Conservation (phyloP, 2,888 invertebrate genomes). For the Orthosia gracilis region DNA sequence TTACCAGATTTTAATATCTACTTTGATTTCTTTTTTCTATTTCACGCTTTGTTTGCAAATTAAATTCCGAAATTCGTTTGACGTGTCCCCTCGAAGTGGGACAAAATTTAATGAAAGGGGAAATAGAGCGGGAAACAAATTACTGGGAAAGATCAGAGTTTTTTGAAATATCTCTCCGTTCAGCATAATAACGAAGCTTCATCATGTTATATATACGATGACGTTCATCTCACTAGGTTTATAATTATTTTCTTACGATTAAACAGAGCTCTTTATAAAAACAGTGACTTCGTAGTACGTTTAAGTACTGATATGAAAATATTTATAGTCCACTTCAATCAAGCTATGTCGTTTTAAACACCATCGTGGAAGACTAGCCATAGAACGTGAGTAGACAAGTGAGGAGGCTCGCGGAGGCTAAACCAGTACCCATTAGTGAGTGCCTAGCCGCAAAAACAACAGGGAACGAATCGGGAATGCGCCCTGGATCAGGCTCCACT, state of each 20-base stretch:
- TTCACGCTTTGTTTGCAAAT: conserved; percentile 31
- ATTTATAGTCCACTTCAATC: conserved; percentile 58
- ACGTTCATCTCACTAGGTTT: not conserved
- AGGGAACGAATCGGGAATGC: conserved; percentile 91
- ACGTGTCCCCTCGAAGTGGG: not conserved
- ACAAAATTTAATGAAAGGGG: conserved; percentile 27
- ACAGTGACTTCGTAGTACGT: conserved; percentile 17
- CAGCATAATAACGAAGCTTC: not conserved
- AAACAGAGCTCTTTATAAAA: conserved; percentile 22
- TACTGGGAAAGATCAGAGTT: not conserved
- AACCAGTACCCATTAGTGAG: conserved; percentile 89
- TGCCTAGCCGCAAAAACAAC: conserved; percentile 89
- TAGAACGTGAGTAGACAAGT: conserved; percentile 67
- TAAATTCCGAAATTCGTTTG: conserved; percentile 19
- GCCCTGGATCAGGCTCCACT: conserved; percentile 80
- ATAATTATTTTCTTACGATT: conserved; percentile 5
- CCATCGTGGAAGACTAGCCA: conserved; percentile 59
- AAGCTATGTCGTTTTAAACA: conserved; percentile 65
- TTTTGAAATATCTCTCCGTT: not conserved
- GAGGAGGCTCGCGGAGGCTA: conserved; percentile 71
- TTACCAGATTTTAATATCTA: not conserved
- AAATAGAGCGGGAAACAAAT: conserved; percentile 29
- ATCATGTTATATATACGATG: not conserved
- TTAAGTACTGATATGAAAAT: conserved; percentile 55
- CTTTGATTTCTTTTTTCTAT: not conserved